Evolutionary conservation across 2,797 vertebrate genomes (phyloP).

Genomic region (Acridotheres tristis): DNA sequence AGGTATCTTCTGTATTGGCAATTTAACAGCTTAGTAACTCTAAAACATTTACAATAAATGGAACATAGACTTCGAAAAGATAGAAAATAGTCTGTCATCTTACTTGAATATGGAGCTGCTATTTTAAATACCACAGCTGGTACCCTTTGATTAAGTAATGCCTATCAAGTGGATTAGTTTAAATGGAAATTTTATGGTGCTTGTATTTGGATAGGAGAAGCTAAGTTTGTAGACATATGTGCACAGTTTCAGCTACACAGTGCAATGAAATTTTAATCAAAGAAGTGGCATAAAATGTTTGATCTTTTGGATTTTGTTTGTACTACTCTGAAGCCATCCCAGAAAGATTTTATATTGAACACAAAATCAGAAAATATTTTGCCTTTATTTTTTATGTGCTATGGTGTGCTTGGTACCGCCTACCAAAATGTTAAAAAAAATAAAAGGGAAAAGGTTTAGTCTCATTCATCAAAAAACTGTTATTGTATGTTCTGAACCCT

Average conservation of each 20-base stretch:
- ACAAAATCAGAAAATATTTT: neutral
- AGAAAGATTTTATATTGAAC: neutral
- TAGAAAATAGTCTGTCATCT: neutral
- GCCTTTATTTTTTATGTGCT: neutral
- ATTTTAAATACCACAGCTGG: neutral
- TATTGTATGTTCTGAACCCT: neutral
- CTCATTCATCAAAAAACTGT: neutral
- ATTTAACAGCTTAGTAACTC: neutral
- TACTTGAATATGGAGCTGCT: neutral
- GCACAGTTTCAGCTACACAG: neutral
- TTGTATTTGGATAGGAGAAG: neutral
- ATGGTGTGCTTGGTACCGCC: neutral
- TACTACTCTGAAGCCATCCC: neutral
- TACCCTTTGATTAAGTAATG: neutral
- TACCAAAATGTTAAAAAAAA: neutral
- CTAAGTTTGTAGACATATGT: neutral
- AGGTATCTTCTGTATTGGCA: neutral
- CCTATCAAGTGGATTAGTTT: neutral
- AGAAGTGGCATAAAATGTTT: neutral
- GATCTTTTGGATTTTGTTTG: neutral
- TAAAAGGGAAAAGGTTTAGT: rapidly evolving
- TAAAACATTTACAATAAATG: neutral
- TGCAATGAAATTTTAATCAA: neutral
- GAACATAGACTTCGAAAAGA: neutral
- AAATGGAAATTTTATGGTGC: neutral